phyloP scores from a whole-genome alignment of 2,797 vertebrate species.

The Sciurus carolinensis region DNA sequence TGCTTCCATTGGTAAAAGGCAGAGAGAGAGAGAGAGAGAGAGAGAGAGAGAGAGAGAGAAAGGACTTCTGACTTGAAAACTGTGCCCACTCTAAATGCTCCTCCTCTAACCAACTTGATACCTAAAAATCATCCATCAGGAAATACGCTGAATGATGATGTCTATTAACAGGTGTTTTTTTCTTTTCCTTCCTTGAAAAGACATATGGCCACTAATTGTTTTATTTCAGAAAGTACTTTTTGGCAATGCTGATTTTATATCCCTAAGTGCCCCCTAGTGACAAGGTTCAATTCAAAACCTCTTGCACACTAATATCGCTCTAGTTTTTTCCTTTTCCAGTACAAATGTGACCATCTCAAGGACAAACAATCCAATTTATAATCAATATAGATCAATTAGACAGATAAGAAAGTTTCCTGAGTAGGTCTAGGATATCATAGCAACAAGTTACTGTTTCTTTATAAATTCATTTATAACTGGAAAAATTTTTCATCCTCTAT shows the following conservation, averaged over 20 bases:
- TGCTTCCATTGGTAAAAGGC: background rate
- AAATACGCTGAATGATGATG: background rate
- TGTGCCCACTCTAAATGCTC: background rate
- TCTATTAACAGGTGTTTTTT: background rate
- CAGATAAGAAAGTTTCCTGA: constrained; percentile 20
- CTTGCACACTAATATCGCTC: constrained; percentile 67
- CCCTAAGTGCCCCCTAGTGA: constrained; percentile 91
- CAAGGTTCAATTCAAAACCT: constrained; percentile 81
- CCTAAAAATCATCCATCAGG: constrained; percentile 8
- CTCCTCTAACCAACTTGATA: background rate
- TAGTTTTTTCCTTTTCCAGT: constrained; percentile 43
- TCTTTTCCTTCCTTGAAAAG: background rate
- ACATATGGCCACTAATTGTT: constrained; percentile 29
- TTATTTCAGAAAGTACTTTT: constrained; percentile 68
- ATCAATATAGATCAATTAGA: constrained; percentile 67
- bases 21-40: background rate
- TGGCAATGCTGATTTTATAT: constrained; percentile 84
- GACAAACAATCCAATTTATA: background rate
- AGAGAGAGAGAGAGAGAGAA: background rate
- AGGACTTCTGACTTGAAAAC: background rate
- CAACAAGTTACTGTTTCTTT: constrained; percentile 26
- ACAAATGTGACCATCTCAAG: background rate
- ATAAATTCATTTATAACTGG: constrained; percentile 56
- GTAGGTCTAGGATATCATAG: background rate
- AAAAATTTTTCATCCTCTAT: constrained; percentile 20